These are phyloP conservation scores for Asarcornis scutulata DNA, from an alignment of 2,113 vertebrate species.

Conservation along the genomic window DNA sequence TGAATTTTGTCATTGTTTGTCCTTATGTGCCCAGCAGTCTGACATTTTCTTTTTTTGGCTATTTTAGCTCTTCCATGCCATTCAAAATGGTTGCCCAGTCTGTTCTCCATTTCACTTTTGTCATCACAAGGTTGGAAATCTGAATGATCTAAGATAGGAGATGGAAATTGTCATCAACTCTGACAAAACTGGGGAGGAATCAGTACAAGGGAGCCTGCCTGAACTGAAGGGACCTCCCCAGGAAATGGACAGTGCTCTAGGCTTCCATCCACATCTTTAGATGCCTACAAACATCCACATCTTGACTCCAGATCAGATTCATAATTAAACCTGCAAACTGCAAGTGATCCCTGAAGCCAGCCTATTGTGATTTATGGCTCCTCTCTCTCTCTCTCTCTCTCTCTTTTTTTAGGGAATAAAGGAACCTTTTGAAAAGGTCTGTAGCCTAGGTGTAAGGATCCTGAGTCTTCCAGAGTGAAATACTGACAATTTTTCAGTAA, in stretches of 20 bases:
- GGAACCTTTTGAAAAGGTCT: not conserved
- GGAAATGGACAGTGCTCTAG: not conserved
- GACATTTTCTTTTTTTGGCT: not conserved
- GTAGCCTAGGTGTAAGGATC: not conserved
- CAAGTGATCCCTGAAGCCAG: not conserved
- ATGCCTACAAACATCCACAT: not conserved
- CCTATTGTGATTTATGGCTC: not conserved
- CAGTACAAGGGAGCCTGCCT: not conserved
- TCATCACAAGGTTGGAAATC: not conserved
- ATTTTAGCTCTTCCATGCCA: not conserved
- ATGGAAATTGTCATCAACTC: not conserved
- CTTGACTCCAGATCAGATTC: not conserved
- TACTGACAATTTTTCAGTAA: not conserved
- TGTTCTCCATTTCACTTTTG: not conserved
- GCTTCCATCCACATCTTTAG: not conserved
- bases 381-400: too few relatives aligned
- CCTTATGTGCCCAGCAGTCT: not conserved
- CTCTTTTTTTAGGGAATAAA: not conserved
- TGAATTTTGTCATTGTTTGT: not conserved
- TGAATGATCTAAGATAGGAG: not conserved
- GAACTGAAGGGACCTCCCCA: not conserved
- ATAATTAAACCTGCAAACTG: not conserved
- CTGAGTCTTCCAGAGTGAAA: not conserved
- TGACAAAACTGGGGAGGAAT: not conserved
- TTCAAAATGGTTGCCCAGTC: not conserved